These are phyloP conservation scores for Volucella bombylans DNA, from an alignment of 2,888 invertebrate genomes.

Conservation along the genomic window DNA sequence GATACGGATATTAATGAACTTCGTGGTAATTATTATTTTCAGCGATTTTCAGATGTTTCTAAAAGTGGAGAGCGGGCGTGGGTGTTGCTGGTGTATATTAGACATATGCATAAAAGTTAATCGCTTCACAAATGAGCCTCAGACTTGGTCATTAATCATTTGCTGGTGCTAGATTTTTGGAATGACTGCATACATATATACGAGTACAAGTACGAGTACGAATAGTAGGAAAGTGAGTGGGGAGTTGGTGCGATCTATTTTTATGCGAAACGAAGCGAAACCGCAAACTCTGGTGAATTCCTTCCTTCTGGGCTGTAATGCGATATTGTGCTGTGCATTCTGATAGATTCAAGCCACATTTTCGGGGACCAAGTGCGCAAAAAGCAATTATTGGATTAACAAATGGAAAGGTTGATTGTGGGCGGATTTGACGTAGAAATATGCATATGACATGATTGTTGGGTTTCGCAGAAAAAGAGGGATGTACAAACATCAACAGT, in stretches of 20 bases:
- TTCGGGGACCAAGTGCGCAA: conserved; percentile 25
- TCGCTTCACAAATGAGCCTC: conserved; percentile 73
- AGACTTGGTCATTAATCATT: conserved; percentile 71
- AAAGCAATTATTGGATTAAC: conserved; percentile 70
- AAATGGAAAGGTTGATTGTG: conserved; percentile 60
- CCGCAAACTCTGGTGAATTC: conserved; percentile 31
- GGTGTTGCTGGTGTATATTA: conserved; percentile 67
- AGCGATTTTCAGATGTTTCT: conserved; percentile 60
- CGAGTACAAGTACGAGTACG: not conserved
- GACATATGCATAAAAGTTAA: conserved; percentile 74
- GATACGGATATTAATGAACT: conserved; percentile 64
- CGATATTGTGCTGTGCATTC: conserved; percentile 62
- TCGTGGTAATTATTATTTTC: conserved; percentile 72
- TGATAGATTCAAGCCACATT: conserved; percentile 26
- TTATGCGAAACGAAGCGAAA: conserved; percentile 40
- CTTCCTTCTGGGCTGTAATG: conserved; percentile 68
- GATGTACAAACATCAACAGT: too few species aligned
- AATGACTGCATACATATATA: not conserved
- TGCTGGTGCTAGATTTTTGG: conserved; percentile 13
- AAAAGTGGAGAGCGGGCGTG: conserved; percentile 36
- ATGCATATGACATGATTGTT: conserved; percentile 47
- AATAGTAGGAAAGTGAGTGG: not conserved
- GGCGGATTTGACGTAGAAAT: conserved; percentile 55
- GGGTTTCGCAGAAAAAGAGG: not conserved
- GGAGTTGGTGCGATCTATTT: conserved; percentile 67